phyloP scores from a whole-genome alignment of 2,888 invertebrate species.

The Piscicola geometra region DNA sequence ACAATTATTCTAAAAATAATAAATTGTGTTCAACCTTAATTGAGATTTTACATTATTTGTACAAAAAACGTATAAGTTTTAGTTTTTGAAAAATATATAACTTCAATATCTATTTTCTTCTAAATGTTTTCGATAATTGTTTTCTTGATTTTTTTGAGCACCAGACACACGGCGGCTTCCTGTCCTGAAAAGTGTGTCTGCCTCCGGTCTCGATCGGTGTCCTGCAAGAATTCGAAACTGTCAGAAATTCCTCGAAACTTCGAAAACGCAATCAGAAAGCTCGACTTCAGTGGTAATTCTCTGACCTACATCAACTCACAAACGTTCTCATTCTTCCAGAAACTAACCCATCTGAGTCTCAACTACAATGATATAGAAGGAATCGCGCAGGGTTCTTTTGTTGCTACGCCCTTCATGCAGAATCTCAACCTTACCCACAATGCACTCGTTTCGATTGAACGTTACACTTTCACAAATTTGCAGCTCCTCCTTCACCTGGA shows the following conservation, averaged over 20 bases:
- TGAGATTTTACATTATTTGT: too few relatives aligned
- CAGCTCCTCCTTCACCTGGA: conserved; percentile 37
- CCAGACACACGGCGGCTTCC: too few relatives aligned
- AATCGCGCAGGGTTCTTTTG: conserved; percentile 38
- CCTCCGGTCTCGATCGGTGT: conserved; percentile 15
- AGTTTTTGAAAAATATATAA: too few relatives aligned
- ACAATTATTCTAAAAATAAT: too few relatives aligned
- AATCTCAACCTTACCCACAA: conserved; percentile 38
- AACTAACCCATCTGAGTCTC: conserved; percentile 38
- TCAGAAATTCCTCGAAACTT: conserved; percentile 31
- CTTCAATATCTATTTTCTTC: too few relatives aligned
- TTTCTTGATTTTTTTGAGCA: background rate
- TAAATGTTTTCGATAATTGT: background rate
- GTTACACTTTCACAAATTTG: conserved; percentile 29
- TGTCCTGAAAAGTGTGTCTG: conserved; percentile 28
- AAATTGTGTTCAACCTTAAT: too few relatives aligned
- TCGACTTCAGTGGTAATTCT: conserved; percentile 38
- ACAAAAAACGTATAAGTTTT: too few relatives aligned
- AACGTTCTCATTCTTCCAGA: conserved; percentile 31
- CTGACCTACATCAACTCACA: conserved; percentile 32
- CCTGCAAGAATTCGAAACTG: conserved; percentile 28
- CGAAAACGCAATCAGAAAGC: conserved; percentile 31
- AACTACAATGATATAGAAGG: conserved; percentile 37
- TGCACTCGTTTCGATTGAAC: conserved; percentile 26
- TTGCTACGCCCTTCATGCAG: conserved; percentile 34